Conservation (phyloP, 1,140 invertebrate species). For the Drosophila ohnishii region DNA sequence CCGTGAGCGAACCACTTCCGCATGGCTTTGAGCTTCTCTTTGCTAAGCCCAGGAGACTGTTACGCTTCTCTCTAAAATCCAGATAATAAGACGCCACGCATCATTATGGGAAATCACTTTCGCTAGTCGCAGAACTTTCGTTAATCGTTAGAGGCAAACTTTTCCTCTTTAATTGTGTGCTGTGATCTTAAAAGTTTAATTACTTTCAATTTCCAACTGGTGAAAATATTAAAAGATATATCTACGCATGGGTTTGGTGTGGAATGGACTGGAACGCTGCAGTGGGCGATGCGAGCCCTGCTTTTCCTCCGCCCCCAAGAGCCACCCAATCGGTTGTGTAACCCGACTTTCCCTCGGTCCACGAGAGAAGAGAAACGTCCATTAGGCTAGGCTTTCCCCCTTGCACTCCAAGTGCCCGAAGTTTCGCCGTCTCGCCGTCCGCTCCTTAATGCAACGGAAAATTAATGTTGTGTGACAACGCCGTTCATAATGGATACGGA, state of each 20-base stretch:
- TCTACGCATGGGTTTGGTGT: slow-evolving; percentile 14
- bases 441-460: slow-evolving; percentile 34
- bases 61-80: background rate
- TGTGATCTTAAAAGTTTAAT: slow-evolving; percentile 1
- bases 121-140: slow-evolving; percentile 17
- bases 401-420: background rate
- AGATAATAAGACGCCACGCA: background rate
- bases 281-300: background rate
- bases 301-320: slow-evolving; percentile 7
- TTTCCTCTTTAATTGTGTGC: background rate
- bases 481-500: slow-evolving; percentile 27
- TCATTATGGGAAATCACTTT: slow-evolving; percentile 12
- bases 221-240: slow-evolving; percentile 14
- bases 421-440: slow-evolving; percentile 3
- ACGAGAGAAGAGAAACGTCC: slow-evolving; percentile 30
- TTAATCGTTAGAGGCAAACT: background rate
- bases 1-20: background rate
- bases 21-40: background rate
- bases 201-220: slow-evolving; percentile 20
- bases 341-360: slow-evolving; percentile 35
- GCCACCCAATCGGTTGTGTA: slow-evolving; percentile 25
- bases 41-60: background rate
- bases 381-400: slow-evolving; percentile 35
- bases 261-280: slow-evolving; percentile 37
- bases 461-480: slow-evolving; percentile 46